A percentile compares a stretch with the other conserved stretches of the same genome.
Evolutionary conservation across 2,888 invertebrate genomes (phyloP).

Genomic region (Lasiommata megera): DNA sequence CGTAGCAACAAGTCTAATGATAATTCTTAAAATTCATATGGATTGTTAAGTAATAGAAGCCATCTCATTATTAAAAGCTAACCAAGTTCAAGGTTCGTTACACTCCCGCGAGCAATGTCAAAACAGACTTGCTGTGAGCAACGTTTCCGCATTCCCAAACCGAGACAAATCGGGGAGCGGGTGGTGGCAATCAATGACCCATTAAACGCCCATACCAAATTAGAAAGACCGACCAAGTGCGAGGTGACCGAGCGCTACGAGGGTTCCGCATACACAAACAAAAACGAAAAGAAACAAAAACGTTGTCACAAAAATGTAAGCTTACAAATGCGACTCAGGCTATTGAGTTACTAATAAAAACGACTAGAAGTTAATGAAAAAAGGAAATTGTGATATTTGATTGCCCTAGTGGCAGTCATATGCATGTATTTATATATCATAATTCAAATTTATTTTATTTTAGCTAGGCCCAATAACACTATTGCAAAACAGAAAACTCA

Average conservation of each 20-base stretch:
- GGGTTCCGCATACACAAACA: slow-evolving; percentile 14
- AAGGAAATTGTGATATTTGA: too few species aligned
- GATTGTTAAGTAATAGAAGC: slow-evolving; percentile 1
- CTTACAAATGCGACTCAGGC: too few species aligned
- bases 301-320: too few species aligned
- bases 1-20: too few species aligned
- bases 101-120: slow-evolving; percentile 43
- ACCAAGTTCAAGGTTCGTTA: slow-evolving; percentile 53
- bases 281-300: too few species aligned
- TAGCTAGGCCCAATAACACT: too few species aligned
- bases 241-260: slow-evolving; percentile 2
- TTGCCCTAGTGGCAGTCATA: too few species aligned
- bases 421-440: too few species aligned
- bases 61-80: slow-evolving; percentile 38
- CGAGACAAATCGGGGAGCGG: slow-evolving; percentile 49
- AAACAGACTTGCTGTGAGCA: slow-evolving; percentile 47
- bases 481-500: neutral
- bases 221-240: slow-evolving; percentile 38
- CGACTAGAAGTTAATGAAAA: too few species aligned
- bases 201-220: slow-evolving; percentile 67
- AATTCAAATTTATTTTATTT: too few species aligned
- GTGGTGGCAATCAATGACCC: slow-evolving; percentile 48
- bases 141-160: slow-evolving; percentile 54
- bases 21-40: neutral
- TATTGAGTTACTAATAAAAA: too few species aligned